Base-by-base conservation (phyloP, 2,888 invertebrate species). In the Sabatieria punctata region DNA sequence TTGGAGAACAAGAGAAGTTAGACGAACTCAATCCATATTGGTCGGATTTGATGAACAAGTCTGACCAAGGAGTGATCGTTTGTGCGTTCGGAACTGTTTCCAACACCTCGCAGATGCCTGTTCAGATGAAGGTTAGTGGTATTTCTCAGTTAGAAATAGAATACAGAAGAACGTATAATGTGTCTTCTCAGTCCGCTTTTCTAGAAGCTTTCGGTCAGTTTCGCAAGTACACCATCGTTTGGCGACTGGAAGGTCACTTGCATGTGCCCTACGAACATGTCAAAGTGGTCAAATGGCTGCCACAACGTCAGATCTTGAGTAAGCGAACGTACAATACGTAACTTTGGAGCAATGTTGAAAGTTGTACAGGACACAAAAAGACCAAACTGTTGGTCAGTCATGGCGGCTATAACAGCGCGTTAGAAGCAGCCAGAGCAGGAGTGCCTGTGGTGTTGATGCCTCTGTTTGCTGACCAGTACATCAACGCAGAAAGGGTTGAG, bases 41-140 rank as follows among this genome's bases (percentile, higher is more conserved):
- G 25, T 41, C 8, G 48, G 52, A 22, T 33, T 52, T 24, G 1
- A 38, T 53, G 36, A 26, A 39, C 6, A 24, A 18, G n/a, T 35
- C 55, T 11, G 24, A 27, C n/a, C 38, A 45, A n/a, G 45, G 45
- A 2, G 41, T 37, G 26, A 55, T 56, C 43, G 51, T 56, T 8
- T 56, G 56, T 43, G 57, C 55, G 1, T 45, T 58, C 41, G 60
- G 59, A 8, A 61, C 61, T 25, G 61, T 61, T 1, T 61, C 61
- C 22, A 61, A 61, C 49, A 62, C 61, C 2, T 58, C 61, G 3
- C 59, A 61, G 42, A 61, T 61, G 61, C 61, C 61, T 1, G 37
- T 46, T 2, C 52, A 52, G 27, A 61, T 61, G 61, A 54, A 55
- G 38, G 56, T 57, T 21, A 46, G 52, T 46, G 19, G n/a, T 35